Evolutionary conservation across 2,797 vertebrate species (phyloP).

Genomic region (Mustela erminea): DNA sequence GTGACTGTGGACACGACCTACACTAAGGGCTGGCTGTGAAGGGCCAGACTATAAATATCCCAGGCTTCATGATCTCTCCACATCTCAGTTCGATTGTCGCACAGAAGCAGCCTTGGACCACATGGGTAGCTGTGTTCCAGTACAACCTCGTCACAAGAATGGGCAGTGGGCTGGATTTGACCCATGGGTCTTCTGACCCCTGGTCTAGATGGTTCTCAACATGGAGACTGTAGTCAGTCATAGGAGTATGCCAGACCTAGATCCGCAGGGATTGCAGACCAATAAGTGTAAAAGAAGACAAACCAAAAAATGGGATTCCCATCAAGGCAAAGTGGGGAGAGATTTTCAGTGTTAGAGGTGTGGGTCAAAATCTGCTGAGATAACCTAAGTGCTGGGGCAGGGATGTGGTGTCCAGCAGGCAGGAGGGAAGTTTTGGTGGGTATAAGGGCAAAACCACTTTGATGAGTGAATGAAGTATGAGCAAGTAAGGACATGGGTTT

Average conservation of each 20-base stretch:
- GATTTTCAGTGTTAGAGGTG: neutral
- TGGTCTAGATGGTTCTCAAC: neutral
- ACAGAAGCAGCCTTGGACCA: neutral
- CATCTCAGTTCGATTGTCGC: neutral
- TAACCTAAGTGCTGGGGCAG: neutral
- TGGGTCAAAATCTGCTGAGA: neutral
- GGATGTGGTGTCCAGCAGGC: neutral
- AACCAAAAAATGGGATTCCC: neutral
- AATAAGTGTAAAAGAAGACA: neutral
- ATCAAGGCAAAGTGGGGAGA: neutral
- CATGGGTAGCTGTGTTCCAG: neutral
- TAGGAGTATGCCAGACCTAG: accelerated
- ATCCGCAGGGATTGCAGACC: accelerated
- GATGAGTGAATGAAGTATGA: neutral
- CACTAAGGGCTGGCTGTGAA: neutral
- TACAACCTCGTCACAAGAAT: neutral
- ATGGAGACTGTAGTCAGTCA: neutral
- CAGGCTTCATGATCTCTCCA: neutral
- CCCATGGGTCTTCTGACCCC: neutral
- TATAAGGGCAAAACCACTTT: neutral
- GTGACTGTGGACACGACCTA: neutral
- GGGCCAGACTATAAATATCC: neutral
- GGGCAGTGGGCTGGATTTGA: neutral
- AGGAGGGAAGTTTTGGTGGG: neutral
- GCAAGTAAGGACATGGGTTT: neutral